Evolutionary conservation across 2,888 invertebrate species (phyloP), one percentile per base, ranked within the genome.

Genomic region (Cephus nigrinus): DNA sequence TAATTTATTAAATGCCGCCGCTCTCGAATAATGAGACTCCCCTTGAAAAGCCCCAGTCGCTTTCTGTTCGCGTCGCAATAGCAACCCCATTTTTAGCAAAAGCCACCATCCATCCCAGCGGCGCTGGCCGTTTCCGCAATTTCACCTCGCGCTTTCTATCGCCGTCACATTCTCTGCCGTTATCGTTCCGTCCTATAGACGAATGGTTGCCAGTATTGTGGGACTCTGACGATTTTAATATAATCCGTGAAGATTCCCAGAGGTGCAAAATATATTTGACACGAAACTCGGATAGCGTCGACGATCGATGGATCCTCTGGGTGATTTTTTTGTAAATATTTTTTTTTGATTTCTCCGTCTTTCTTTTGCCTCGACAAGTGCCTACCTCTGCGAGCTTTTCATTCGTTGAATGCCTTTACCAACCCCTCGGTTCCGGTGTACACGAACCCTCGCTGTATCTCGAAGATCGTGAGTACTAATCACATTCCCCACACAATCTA

Each of bases 401-500:
- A 55, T 55, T 55, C 23, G 55, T 55, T 23, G 55, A 55, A 55
- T 55, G 23, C 55, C 23, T 55, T 9, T 55, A 23, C 55, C 55
- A 23, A 23, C 55, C 55, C 55, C 55, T 55, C 23, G 9, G 55
- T 23, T 55, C 55, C 15, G 55, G 55, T 55, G 9, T 55, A 55
- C 55, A 55, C 55, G 55, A 55, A 23, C 55, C 55, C 55, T 55
- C 55, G 55, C 55, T 71, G 32, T 71, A 71, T 71, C 33, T 71
- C 15, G 82, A 83, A 83, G 83, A 83, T 77, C 86, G 83, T 84
- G 86, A 86, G 88, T 88, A 88, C 89, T 90, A 90, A 90, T 91
- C 90, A 88, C 87, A 87, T 90, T 90, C 85, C 84, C 89, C 89
- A 86, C 88, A 89, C 89, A 88, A 91, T 91, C 90, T 90, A 90